Percentiles rank a stretch among this genome's conserved stretches.
Conservation (phyloP, 2,797 vertebrate species). For the Tenualosa ilisha region DNA sequence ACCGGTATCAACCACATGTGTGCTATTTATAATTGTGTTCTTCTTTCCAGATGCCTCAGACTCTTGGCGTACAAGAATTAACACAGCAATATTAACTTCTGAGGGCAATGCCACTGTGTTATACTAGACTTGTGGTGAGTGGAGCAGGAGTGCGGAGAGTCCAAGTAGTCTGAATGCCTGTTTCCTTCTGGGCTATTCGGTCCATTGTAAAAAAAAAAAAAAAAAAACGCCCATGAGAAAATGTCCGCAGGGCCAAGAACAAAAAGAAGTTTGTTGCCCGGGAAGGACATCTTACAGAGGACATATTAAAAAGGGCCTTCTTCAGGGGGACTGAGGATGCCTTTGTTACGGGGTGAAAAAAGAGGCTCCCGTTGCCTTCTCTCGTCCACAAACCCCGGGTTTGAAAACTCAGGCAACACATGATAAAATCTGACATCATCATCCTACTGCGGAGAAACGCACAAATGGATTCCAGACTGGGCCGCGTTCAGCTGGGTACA, state of each 20-base stretch:
- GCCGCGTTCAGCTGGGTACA: constrained; percentile 51
- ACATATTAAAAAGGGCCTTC: constrained; percentile 46
- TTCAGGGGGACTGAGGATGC: constrained; percentile 48
- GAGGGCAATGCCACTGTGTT: background rate
- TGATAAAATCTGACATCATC: constrained; percentile 71
- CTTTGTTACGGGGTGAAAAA: constrained; percentile 59
- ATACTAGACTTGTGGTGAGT: background rate
- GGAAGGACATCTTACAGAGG: constrained; percentile 41
- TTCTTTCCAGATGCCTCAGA: background rate
- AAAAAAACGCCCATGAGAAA: constrained; percentile 11
- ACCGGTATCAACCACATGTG: background rate
- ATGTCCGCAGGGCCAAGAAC: constrained; percentile 47
- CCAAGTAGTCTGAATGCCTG: background rate
- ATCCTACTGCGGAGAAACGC: constrained; percentile 46
- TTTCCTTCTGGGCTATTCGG: background rate
- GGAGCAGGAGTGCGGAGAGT: background rate
- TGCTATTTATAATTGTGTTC: background rate
- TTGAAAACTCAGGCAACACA: constrained; percentile 65
- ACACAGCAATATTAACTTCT: background rate
- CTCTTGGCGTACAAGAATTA: background rate
- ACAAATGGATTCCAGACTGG: constrained; percentile 69
- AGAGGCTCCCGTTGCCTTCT: background rate
- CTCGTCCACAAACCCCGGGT: constrained; percentile 49
- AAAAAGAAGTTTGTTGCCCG: constrained; percentile 62
- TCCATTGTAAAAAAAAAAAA: constrained; percentile 1